A percentile compares a stretch with the other conserved stretches of the same genome.
Evolutionary conservation across 1,140 invertebrate genomes (phyloP).

Genomic region (Akabosia matsudoensis): DNA sequence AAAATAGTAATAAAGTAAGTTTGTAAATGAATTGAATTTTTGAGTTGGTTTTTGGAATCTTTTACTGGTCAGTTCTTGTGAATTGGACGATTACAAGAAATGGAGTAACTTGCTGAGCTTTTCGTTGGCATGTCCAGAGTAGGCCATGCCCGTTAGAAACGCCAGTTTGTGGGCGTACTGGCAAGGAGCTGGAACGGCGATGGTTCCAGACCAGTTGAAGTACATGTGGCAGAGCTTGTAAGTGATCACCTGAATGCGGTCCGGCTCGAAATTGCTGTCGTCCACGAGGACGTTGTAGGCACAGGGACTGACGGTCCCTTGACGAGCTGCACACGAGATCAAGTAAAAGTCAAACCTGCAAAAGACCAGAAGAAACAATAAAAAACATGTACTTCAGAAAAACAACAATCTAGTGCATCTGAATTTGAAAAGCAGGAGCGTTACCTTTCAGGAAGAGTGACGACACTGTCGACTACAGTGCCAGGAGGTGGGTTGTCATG

Average conservation of each 20-base stretch:
- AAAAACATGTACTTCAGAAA: no score
- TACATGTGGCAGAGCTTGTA: constrained; percentile 81
- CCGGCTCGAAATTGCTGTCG: constrained; percentile 58
- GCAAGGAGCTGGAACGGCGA: constrained; percentile 74
- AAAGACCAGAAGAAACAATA: constrained; percentile 42
- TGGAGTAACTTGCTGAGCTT: constrained; percentile 49
- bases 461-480: constrained; percentile 59
- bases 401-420: no score
- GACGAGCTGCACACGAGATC: constrained; percentile 69
- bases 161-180: constrained; percentile 83
- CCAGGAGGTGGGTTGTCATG: constrained; percentile 59
- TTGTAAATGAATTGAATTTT: no score
- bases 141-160: constrained; percentile 62
- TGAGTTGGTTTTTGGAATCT: no score
- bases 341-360: constrained; percentile 76
- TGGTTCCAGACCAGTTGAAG: constrained; percentile 65
- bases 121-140: constrained; percentile 50
- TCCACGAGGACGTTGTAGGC: constrained; percentile 74
- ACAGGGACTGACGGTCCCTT: constrained; percentile 78
- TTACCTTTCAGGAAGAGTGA: constrained; percentile 58
- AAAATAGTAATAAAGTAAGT: no score
- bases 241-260: constrained; percentile 68
- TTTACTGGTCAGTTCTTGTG: no score
- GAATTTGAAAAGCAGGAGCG: no score
- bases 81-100: constrained; percentile 48